Evolutionary conservation across 2,113 vertebrate genomes (phyloP).

Genomic region (Saccopteryx bilineata): DNA sequence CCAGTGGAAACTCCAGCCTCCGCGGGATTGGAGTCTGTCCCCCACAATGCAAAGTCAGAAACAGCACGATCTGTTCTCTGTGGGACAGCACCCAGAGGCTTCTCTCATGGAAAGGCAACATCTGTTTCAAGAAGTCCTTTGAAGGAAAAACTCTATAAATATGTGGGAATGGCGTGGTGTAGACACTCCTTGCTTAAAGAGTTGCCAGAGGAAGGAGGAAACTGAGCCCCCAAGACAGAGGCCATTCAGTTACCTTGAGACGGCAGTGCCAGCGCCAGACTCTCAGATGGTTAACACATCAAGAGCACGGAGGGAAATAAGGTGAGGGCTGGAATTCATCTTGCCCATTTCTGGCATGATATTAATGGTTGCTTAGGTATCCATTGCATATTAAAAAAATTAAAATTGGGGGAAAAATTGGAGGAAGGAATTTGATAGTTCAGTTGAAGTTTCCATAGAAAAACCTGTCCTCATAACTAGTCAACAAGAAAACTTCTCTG

Average conservation of each 20-base stretch:
- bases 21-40: constrained; percentile 39
- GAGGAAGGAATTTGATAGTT: constrained; percentile 44
- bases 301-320: constrained; percentile 66
- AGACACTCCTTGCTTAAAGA: constrained; percentile 31
- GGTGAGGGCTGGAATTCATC: not conserved
- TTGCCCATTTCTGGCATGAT: constrained; percentile 55
- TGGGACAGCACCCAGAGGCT: constrained; percentile 21
- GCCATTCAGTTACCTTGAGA: not conserved
- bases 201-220: constrained; percentile 69
- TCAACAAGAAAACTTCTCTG: not conserved
- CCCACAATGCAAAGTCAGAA: constrained; percentile 61
- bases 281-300: constrained; percentile 67
- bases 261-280: not conserved
- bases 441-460: not conserved
- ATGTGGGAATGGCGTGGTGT: constrained; percentile 7
- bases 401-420: constrained; percentile 50
- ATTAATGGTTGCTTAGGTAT: constrained; percentile 46
- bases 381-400: constrained; percentile 51
- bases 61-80: not conserved
- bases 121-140: constrained; percentile 72
- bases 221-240: constrained; percentile 15
- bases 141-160: constrained; percentile 69
- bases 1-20: constrained; percentile 46
- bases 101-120: constrained; percentile 22
- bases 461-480: constrained; percentile 23